Conservation (phyloP, 2,888 invertebrate genomes). For the Caenorhabditis sinica region DNA sequence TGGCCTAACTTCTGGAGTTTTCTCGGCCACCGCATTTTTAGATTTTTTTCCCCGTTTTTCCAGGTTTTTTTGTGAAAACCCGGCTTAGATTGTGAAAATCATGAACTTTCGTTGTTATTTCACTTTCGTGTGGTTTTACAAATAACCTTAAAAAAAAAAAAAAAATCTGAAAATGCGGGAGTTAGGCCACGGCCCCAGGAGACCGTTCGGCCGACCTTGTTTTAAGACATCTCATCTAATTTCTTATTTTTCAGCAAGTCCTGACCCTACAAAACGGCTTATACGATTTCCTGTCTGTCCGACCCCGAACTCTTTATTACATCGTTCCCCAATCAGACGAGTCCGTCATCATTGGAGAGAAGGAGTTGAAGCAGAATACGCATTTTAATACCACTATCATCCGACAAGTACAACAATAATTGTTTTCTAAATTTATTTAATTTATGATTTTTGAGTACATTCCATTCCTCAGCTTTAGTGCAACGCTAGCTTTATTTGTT, state of each 20-base stretch:
- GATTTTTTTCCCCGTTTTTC: no score
- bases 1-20: no score
- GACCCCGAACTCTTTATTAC: constrained; percentile 28
- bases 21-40: no score
- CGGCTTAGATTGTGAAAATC: no score
- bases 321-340: constrained; percentile 11
- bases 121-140: no score
- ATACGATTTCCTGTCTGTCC: neutral
- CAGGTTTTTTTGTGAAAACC: no score
- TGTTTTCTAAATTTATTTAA: neutral
- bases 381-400: neutral
- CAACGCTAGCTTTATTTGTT: neutral
- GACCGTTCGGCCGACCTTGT: no score
- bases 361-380: constrained; percentile 3
- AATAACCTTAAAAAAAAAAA: no score
- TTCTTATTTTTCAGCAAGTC: constrained; percentile 2
- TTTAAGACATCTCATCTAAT: no score
- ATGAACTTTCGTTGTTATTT: no score
- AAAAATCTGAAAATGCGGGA: no score
- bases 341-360: neutral
- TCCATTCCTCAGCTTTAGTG: neutral
- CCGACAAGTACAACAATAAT: neutral
- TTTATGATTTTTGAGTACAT: neutral
- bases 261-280: neutral
- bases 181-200: no score